Evolutionary conservation across 2,113 vertebrate species (phyloP), one percentile per base, ranked within the genome.

Genomic region (Gambusia affinis): DNA sequence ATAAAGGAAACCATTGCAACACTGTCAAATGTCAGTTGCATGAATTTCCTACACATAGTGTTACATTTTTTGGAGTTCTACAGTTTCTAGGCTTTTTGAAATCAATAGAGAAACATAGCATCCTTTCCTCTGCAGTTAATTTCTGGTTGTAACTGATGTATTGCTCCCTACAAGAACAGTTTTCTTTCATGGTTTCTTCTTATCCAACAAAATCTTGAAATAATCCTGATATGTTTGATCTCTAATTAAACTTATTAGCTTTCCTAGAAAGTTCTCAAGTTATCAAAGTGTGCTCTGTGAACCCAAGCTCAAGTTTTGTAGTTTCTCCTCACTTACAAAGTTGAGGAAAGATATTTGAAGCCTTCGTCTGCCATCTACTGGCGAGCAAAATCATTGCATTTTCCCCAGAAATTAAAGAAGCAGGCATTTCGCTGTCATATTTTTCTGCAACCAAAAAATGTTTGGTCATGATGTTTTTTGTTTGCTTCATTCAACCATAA

Each of bases 291-390:
- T 47, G 44, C 17, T 47, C 44, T 17, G 44, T 47, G 17, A 17
- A 47, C 7, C 5, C 24, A 3, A 11, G 24, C 7, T 57, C 51
- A 24, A 57, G 51, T 2, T 65, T 27, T 65, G 1, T 27, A 6
- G 3, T 24, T 11, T 65, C 4, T n/a, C 33, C 22, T 12, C 3
- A 37, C 14, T 8, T 30, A 0, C 12, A 24, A 31, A 19, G 3
- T 15, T 47, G 8, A 8, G 19, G 11, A 10, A 0, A 15, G 15
- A 7, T n/a, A 63, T 79, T 62, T 73, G 15, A 22, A 60, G 76
- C 28, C 27, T 78, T 85, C 12, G 76, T 60, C 73, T 91, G 91
- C 87, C 89, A 70, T 67, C 89, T 73, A 22, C 75, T 88, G 90
- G 85, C 27, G 8, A 61, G 0, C 12, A 65, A 33, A 22, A 57